Base-by-base conservation (phyloP, 2,113 vertebrate species). In the Lampris megalopsis region DNA sequence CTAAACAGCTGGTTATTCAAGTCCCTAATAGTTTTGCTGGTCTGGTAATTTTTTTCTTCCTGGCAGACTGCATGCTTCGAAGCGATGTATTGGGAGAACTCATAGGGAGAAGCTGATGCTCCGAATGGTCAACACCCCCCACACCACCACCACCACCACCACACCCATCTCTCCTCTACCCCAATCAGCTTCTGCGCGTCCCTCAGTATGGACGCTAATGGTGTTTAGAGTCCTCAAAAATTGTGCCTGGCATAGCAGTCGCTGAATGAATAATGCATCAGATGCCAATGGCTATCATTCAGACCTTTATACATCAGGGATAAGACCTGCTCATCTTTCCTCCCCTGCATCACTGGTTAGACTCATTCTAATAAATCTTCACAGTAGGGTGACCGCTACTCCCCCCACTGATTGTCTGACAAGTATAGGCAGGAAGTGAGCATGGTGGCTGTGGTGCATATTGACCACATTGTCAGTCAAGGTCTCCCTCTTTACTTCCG, bases 261-360 rank as follows among this genome's bases (percentile, higher is more conserved):
- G 42, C 40, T 2, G n/a, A 35, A 52, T 89, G 75, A 91, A 89
- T 92, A 83, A 92, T 90, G 77, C 73, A 86, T 85, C 73, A 86
- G 84, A 71, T 68, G 83, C 74, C 82, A 71, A 36, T 52, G 66
- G 77, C 75, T 90, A 90, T 90, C 89, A 80, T 75, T 90, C 87
- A 90, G 80, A 49, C 70, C 50, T 79, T 72, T 47, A 58, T 79
- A 82, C 88, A 2, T 76, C 24, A 40, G 85, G 85, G 88, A 92
- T 73, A 38, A 84, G 87, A 80, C 81, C 84, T 80, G 91, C 89
- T 89, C 82, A 86, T 91, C 69, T 71, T 69, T 48, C 74, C 58
- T 71, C 72, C 45, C 45, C 41, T 6, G 63, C 73, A 68, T 74
- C 68, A 54, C 80, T 43, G 43, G 73, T 83, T 80, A 80, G 66